A percentile compares a stretch with the other conserved stretches of the same genome.
These are phyloP conservation scores for Brachionus asplanchnoidis DNA, from an alignment of 1,140 invertebrate species.

Conservation along the genomic window DNA sequence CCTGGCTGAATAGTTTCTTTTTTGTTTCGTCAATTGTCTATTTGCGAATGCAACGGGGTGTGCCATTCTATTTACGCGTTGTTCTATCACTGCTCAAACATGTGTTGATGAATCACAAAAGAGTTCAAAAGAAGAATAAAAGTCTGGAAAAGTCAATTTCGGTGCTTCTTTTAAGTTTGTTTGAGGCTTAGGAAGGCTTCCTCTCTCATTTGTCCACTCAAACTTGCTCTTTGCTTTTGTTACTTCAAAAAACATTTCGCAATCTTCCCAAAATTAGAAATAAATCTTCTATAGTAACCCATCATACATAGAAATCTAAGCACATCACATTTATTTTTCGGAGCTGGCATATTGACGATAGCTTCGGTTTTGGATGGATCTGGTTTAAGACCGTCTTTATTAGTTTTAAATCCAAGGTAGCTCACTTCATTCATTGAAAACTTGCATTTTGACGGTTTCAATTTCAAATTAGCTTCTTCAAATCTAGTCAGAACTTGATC, in stretches of 20 bases:
- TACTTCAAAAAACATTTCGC: neutral
- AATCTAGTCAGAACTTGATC: neutral
- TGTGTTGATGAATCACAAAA: conserved; percentile 44
- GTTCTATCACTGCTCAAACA: conserved; percentile 45
- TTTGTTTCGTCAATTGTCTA: conserved; percentile 42
- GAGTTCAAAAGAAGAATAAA: neutral
- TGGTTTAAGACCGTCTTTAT: conserved; percentile 49
- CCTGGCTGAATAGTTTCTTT: conserved; percentile 52
- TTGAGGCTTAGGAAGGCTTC: neutral
- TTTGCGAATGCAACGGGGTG: conserved; percentile 45
- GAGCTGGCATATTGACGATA: conserved; percentile 48
- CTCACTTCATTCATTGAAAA: conserved; percentile 29
- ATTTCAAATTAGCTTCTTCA: conserved; percentile 44
- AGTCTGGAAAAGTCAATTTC: neutral
- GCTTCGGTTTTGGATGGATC: conserved; percentile 49
- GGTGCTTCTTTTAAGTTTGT: neutral
- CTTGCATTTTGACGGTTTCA: conserved; percentile 41
- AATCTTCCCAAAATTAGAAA: neutral
- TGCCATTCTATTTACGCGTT: conserved; percentile 42
- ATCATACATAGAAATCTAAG: conserved; percentile 43
- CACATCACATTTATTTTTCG: conserved; percentile 51
- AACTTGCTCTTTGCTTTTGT: neutral
- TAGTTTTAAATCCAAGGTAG: conserved; percentile 47
- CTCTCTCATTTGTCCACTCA: neutral
- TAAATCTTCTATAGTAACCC: too few relatives aligned